phyloP scores from a whole-genome alignment of 2,113 vertebrate genomes.

The Paramisgurnus dabryanus region DNA sequence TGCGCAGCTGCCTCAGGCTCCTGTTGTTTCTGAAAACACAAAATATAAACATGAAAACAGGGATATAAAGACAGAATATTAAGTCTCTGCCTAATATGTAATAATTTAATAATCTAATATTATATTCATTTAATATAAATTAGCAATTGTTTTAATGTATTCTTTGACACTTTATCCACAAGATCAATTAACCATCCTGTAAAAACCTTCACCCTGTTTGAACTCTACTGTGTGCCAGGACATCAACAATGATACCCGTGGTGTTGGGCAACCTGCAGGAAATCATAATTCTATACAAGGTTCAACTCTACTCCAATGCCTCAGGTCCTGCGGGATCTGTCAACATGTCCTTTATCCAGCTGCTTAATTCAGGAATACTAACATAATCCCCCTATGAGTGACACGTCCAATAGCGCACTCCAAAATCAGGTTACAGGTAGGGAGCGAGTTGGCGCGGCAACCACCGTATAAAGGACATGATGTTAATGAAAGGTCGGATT shows the following conservation, averaged over 20 bases:
- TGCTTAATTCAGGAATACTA: conserved; percentile 37
- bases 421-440: conserved; percentile 56
- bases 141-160: too few relatives aligned
- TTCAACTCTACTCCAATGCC: conserved; percentile 37
- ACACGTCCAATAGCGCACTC: conserved; percentile 56
- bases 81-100: too few relatives aligned
- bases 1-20: conserved; percentile 75
- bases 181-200: background rate
- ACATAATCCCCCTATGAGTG: conserved; percentile 55
- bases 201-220: background rate
- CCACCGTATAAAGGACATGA: conserved; percentile 22
- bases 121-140: too few relatives aligned
- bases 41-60: conserved; percentile 16
- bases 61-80: background rate
- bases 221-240: conserved; percentile 33
- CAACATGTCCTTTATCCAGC: conserved; percentile 55
- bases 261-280: conserved; percentile 21
- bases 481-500: background rate
- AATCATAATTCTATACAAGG: conserved; percentile 57
- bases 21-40: conserved; percentile 66
- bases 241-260: conserved; percentile 61
- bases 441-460: conserved; percentile 41
- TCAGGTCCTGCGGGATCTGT: conserved; percentile 60
- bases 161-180: background rate
- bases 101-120: too few relatives aligned